Base-by-base conservation (phyloP, 92 coral and sea anemone species). In the Zoanthus sansibaricus region DNA sequence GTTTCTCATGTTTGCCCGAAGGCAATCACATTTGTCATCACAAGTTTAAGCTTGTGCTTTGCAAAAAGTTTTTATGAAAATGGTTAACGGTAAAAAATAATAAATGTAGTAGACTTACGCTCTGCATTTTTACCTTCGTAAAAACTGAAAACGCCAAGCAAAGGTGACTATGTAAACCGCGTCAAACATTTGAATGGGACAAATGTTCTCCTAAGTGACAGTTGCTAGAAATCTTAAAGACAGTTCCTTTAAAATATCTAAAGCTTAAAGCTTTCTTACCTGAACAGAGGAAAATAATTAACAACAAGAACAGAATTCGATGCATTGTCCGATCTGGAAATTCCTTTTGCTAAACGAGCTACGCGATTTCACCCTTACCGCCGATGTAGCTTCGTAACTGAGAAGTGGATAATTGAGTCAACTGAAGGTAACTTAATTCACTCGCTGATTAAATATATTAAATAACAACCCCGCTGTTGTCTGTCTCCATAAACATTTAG, bases 401-500 rank as follows among this genome's bases (percentile, higher is more conserved):
- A 80, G 85, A 80, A 45, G 33, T 67, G 44, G n/a, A 31, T 80
- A 80, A 80, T 80, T 66, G 73, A 64, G 85, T 80, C 75, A 62
- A 67, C 85, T 68, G 85, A 25, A 80, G 44, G 85, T 64, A 80
- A 80, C 85, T 47, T 80, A 80, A 80, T 80, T 67, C 85, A 80
- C 51, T 66, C 73, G 85, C 85, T 80, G 85, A 80, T 80, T 80
- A 64, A 80, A 66, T 80, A 64, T 80, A 80, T 80, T 80, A 80
- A 80, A 80, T 80, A 80, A 64, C 85, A 64, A 55, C 73, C 85
- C 84, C 75, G 85, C 85, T 80, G 85, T 66, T 80, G 85, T 66
- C 85, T 80, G 85, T 80, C 85, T 80, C 75, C 85, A 80, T 66
- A 80, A 67, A 66, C 85, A 80, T 80, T 92, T 84, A 62, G 44